These are phyloP conservation scores for Timandra comae DNA, from an alignment of 2,888 invertebrate species.

Conservation along the genomic window DNA sequence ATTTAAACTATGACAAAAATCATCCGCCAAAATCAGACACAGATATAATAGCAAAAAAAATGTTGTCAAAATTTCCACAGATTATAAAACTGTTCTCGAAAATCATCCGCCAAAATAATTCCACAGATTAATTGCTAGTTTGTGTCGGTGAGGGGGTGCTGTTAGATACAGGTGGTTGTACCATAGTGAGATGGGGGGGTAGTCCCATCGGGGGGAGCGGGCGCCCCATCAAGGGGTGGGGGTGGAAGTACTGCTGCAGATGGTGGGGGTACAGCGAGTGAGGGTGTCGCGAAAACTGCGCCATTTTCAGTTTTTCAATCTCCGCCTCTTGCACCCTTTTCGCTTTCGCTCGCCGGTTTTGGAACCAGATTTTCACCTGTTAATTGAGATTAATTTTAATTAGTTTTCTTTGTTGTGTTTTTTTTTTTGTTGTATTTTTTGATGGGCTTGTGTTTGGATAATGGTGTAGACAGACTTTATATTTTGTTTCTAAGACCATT, in stretches of 20 bases:
- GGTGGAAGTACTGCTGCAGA: conserved; percentile 78
- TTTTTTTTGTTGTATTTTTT: no score
- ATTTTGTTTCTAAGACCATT: no score
- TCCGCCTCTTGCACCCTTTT: conserved; percentile 98
- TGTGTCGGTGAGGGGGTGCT: conserved; percentile 64
- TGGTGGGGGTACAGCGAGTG: conserved; percentile 78
- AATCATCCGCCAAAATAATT: no score
- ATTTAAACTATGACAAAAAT: no score
- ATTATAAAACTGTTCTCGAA: no score
- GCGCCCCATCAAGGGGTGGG: conserved; percentile 76
- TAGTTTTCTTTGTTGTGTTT: no score
- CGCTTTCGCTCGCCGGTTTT: conserved; percentile 96
- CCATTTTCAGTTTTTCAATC: conserved; percentile 95
- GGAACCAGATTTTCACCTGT: conserved; percentile 94
- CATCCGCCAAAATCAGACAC: no score
- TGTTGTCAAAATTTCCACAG: no score
- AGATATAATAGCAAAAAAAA: no score
- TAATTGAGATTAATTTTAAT: no score
- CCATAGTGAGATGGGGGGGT: conserved; percentile 63
- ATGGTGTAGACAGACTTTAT: no score
- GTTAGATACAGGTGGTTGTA: conserved; percentile 61
- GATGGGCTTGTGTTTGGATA: no score
- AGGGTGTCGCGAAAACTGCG: conserved; percentile 78
- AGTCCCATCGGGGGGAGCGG: conserved; percentile 65
- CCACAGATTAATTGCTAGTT: conserved; percentile 39